A percentile compares a stretch with the other conserved stretches of the same genome.
phyloP scores from a whole-genome alignment of 1,140 invertebrate genomes.

The Heliconius himera region DNA sequence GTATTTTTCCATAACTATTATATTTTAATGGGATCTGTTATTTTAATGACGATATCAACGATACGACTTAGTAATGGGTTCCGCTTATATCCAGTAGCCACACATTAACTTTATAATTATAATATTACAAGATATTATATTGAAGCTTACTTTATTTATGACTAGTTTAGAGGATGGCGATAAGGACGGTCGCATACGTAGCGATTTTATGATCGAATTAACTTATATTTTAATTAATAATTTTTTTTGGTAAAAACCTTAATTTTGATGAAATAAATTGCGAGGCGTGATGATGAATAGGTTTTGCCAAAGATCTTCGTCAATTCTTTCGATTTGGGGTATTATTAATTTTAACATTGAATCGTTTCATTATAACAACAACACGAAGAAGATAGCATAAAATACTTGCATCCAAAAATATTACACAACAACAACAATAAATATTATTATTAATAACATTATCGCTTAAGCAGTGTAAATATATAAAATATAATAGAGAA shows the following conservation, averaged over 20 bases:
- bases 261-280: constrained; percentile 73
- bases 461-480: constrained; percentile 79
- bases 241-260: constrained; percentile 66
- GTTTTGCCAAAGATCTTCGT: constrained; percentile 47
- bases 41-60: constrained; percentile 44
- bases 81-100: constrained; percentile 50
- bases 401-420: constrained; percentile 79
- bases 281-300: constrained; percentile 65
- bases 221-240: constrained; percentile 68
- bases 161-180: constrained; percentile 82
- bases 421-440: constrained; percentile 77
- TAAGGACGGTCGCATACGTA: constrained; percentile 77
- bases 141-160: constrained; percentile 71
- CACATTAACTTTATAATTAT: constrained; percentile 58
- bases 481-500: constrained; percentile 77
- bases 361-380: constrained; percentile 58
- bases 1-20: constrained; percentile 40
- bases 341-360: constrained; percentile 52
- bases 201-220: constrained; percentile 73
- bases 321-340: constrained; percentile 37
- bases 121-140: constrained; percentile 56
- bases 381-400: constrained; percentile 70
- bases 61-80: constrained; percentile 41
- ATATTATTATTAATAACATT: constrained; percentile 74
- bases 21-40: constrained; percentile 40